Evolutionary conservation across 2,888 invertebrate genomes (phyloP).

Genomic region (Andrena chrysosceles): DNA sequence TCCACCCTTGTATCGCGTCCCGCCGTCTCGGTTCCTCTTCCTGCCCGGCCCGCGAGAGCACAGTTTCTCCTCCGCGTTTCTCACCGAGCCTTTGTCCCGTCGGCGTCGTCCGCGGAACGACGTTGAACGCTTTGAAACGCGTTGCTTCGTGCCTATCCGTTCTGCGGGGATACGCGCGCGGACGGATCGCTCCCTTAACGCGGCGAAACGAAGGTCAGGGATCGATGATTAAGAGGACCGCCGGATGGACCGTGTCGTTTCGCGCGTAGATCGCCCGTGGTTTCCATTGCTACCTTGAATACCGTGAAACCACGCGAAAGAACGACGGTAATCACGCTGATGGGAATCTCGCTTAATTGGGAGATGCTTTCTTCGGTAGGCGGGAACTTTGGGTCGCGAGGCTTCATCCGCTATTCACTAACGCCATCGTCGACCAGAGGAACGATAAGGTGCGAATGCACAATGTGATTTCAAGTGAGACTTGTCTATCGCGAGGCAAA

Average conservation of each 20-base stretch:
- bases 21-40: conserved; percentile 17
- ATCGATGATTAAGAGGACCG: conserved; percentile 63
- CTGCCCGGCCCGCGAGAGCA: conserved; percentile 30
- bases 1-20: conserved; percentile 44
- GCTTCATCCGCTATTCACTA: not conserved
- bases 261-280: conserved; percentile 28
- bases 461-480: not conserved
- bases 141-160: conserved; percentile 34
- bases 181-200: conserved; percentile 32
- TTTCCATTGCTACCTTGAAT: conserved; percentile 31
- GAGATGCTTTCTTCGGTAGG: not conserved
- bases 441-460: not conserved
- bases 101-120: conserved; percentile 21
- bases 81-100: conserved; percentile 66
- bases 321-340: conserved; percentile 39
- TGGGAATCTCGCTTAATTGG: conserved; percentile 46
- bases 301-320: conserved; percentile 17
- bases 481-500: not conserved
- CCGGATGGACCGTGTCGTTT: conserved; percentile 51
- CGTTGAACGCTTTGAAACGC: conserved; percentile 51
- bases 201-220: conserved; percentile 65
- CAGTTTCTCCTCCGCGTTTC: conserved; percentile 54
- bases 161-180: conserved; percentile 21
- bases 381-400: conserved; percentile 22
- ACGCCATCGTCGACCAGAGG: conserved; percentile 2